Base-by-base conservation (phyloP, 2,888 invertebrate genomes). In the Malachius bipustulatus region DNA sequence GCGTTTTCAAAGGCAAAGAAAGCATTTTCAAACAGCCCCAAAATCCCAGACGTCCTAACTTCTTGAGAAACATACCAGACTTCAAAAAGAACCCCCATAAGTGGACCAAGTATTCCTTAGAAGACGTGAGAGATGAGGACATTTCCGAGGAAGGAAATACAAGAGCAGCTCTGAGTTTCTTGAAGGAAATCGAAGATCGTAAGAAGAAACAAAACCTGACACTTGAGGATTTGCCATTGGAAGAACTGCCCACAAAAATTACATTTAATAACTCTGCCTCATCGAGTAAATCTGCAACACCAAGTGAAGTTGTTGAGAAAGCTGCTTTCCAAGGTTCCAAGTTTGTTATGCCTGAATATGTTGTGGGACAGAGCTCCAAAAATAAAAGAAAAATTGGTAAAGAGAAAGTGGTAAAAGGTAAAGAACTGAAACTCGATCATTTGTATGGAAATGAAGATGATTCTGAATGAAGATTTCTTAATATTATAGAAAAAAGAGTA, bases 331-430 rank as follows among this genome's bases (percentile, higher is more conserved):
- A 70, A 50, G 75, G 70, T 40, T 77, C 74, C 36, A 85, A 82
- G 61, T 55, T 82, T 29, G 62, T 84, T 1, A 80, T 85, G 80
- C 85, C 87, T 1, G 85, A 87, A 51, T 85, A 85, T 67, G 73
- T 82, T 10, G 73, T 87, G 37, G 87, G 87, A 1, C 69, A 71
- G 45, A 71, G 70, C 46, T 62, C 60, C 32, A 69, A 65, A 45
- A 72, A 66, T 49, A 64, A 64, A 37, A 70, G 64, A 39, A 69
- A 64, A 52, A 57, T 46, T 24, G 48, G 39, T 13, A 50, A 42
- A 42, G 41, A 30, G 44, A 47, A 35, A 12, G 32, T 32, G 31
- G 38, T 12, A 6, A 48, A 44, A 32, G 42, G 42, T 24, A 59
- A 56, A 42, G 60, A 67, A 45, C 51, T 76, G 13, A 71, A 65